These are phyloP conservation scores for Zosterops pallidus DNA, from an alignment of 2,113 vertebrate species.

Conservation along the genomic window DNA sequence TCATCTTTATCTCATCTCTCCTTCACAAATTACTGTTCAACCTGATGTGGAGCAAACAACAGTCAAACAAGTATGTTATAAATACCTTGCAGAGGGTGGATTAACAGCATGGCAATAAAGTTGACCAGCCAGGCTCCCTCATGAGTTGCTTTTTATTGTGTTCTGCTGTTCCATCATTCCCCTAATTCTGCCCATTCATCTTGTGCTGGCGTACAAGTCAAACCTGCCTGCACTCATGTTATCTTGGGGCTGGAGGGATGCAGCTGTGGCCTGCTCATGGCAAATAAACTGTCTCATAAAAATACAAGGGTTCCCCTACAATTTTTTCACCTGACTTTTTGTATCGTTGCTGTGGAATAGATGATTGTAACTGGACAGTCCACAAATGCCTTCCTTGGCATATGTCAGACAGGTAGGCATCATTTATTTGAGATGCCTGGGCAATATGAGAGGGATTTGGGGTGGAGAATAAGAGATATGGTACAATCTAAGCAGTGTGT, in stretches of 20 bases:
- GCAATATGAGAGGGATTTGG: not conserved
- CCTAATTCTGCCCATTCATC: conserved; percentile 18
- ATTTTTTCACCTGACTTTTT: not conserved
- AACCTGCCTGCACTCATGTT: not conserved
- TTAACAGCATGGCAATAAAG: not conserved
- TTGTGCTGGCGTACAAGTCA: conserved; percentile 8
- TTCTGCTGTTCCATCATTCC: conserved; percentile 11
- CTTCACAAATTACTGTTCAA: not conserved
- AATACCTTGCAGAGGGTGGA: not conserved
- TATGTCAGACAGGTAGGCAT: not conserved
- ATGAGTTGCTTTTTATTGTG: conserved; percentile 31
- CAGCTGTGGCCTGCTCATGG: not conserved
- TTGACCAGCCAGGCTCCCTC: not conserved
- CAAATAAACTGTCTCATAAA: not conserved
- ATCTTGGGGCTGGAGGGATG: not conserved
- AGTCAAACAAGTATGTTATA: not conserved
- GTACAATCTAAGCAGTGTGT: not conserved
- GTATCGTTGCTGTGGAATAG: not conserved
- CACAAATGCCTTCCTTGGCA: not conserved
- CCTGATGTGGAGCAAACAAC: not conserved
- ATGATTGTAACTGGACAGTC: not conserved
- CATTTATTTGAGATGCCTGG: not conserved
- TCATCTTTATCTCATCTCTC: not conserved
- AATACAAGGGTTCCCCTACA: not conserved
- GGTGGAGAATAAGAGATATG: not conserved